These are phyloP conservation scores for Pagetopsis macropterus DNA, from an alignment of 2,797 vertebrate genomes.

Conservation along the genomic window DNA sequence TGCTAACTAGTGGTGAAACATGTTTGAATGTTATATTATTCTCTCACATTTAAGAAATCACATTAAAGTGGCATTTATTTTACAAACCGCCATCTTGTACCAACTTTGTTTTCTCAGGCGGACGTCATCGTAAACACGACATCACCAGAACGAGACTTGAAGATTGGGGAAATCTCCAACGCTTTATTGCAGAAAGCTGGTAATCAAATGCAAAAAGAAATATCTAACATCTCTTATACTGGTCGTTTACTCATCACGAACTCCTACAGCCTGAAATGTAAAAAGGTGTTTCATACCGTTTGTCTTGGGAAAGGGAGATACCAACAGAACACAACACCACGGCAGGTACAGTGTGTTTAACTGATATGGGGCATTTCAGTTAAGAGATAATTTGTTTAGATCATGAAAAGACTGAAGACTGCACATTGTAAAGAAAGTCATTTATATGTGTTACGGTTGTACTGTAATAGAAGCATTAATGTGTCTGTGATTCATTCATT, in stretches of 20 bases:
- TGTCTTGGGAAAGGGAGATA: fast-evolving
- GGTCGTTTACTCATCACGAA: slow-evolving; percentile 43
- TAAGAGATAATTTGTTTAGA: background rate
- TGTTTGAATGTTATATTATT: background rate
- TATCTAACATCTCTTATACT: fast-evolving
- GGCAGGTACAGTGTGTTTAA: slow-evolving; percentile 55
- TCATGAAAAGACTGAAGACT: background rate
- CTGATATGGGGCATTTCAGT: background rate
- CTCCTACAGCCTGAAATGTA: slow-evolving; percentile 49
- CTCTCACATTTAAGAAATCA: background rate
- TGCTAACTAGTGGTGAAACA: too few species aligned
- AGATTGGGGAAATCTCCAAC: fast-evolving
- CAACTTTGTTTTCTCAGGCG: slow-evolving; percentile 73
- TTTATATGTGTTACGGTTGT: background rate
- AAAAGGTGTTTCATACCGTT: slow-evolving; percentile 76
- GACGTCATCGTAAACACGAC: slow-evolving; percentile 84
- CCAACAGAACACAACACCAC: fast-evolving
- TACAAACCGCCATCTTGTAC: background rate
- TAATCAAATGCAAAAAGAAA: slow-evolving; percentile 33
- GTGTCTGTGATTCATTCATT: background rate
- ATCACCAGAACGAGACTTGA: fast-evolving
- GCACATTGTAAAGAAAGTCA: background rate
- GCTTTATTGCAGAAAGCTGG: slow-evolving; percentile 76
- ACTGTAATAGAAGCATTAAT: background rate
- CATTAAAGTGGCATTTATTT: background rate